These are phyloP conservation scores for Phrynocephalus guinanensis DNA, from an alignment of 2,797 vertebrate species.

Conservation along the genomic window DNA sequence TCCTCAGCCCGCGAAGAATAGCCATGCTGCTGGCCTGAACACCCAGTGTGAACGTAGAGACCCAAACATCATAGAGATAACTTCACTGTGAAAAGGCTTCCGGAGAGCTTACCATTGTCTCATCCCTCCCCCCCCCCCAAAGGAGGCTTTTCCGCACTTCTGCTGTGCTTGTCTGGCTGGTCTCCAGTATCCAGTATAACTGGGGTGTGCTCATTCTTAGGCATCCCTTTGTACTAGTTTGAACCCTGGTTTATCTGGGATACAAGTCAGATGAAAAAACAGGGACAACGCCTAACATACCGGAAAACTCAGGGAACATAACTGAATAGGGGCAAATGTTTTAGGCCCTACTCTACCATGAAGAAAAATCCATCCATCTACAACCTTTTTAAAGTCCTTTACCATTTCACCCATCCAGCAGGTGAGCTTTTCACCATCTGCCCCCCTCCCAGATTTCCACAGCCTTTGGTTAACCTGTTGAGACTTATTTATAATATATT, in stretches of 20 bases:
- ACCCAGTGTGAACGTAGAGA: background rate
- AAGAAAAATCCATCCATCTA: background rate
- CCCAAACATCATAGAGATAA: slow-evolving; percentile 71
- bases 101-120: background rate
- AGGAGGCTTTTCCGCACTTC: background rate
- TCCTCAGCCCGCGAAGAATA: background rate
- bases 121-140: no score
- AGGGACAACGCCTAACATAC: background rate
- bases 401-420: background rate
- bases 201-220: background rate
- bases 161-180: background rate
- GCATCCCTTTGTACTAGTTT: background rate
- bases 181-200: background rate
- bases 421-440: background rate
- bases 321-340: background rate
- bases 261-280: background rate
- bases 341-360: background rate
- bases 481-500: background rate
- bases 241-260: background rate
- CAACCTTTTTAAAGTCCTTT: no score
- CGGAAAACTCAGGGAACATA: background rate
- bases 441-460: background rate
- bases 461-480: background rate
- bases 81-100: slow-evolving; percentile 66
- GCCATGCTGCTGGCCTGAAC: background rate